These are phyloP conservation scores for Lasiurus cinereus DNA, from an alignment of 2,113 vertebrate species.

Conservation along the genomic window DNA sequence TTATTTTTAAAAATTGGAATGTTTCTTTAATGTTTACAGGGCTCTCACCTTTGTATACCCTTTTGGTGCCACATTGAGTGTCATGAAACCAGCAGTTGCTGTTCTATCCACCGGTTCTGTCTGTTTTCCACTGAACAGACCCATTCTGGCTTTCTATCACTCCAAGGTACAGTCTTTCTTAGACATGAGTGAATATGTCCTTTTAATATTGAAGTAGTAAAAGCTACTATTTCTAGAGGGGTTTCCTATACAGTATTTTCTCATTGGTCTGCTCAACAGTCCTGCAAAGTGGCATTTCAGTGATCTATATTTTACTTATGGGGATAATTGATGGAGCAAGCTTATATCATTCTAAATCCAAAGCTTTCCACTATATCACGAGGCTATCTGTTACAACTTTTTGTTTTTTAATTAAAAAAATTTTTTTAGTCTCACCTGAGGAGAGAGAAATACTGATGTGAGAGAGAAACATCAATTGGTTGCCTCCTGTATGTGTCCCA, in stretches of 20 bases:
- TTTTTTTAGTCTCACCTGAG: no score
- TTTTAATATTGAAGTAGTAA: constrained; percentile 23
- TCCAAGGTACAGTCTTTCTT: constrained; percentile 89
- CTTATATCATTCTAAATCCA: background rate
- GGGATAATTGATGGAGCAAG: background rate
- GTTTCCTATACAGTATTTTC: background rate
- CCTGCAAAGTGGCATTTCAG: background rate
- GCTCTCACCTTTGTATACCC: constrained; percentile 97
- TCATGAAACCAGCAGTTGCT: constrained; percentile 96
- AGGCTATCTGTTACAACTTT: background rate
- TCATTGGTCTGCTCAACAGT: background rate
- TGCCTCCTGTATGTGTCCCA: background rate
- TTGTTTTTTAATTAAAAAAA: background rate
- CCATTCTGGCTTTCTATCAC: constrained; percentile 94
- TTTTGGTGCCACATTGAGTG: constrained; percentile 95
- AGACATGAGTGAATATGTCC: background rate
- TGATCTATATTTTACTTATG: background rate
- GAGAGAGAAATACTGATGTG: background rate
- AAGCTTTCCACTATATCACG: background rate
- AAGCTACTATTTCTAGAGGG: background rate
- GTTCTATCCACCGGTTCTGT: constrained; percentile 96
- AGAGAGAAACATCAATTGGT: background rate
- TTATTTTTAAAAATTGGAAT: background rate
- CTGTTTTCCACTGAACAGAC: constrained; percentile 97
- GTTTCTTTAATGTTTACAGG: constrained; percentile 85